Conservation (phyloP, 1,140 invertebrate species). For the Anthonomus grandis region DNA sequence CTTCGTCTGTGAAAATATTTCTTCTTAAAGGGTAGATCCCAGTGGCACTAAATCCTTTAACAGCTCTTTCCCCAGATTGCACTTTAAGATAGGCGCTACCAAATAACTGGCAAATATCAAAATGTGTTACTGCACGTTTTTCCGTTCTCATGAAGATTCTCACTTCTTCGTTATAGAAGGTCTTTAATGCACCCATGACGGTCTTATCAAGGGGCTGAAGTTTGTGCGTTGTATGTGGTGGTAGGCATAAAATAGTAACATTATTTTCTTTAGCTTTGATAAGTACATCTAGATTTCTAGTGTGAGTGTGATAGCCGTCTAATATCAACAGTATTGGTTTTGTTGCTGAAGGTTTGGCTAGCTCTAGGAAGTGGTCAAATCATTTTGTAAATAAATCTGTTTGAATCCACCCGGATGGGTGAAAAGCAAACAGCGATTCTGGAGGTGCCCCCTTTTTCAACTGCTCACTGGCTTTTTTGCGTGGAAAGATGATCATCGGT, state of each 20-base stretch:
- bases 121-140: slow-evolving; percentile 13
- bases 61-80: slow-evolving; percentile 12
- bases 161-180: slow-evolving; percentile 31
- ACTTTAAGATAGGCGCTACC: slow-evolving; percentile 21
- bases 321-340: slow-evolving; percentile 35
- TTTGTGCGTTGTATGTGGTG: slow-evolving; percentile 42
- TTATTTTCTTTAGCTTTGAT: slow-evolving; percentile 34
- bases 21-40: slow-evolving; percentile 21
- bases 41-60: slow-evolving; percentile 33
- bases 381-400: slow-evolving; percentile 34
- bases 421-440: slow-evolving; percentile 36
- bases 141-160: slow-evolving; percentile 19
- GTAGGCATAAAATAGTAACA: slow-evolving; percentile 37
- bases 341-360: slow-evolving; percentile 22
- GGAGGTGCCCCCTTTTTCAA: slow-evolving; percentile 38
- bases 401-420: slow-evolving; percentile 42
- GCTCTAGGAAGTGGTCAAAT: slow-evolving; percentile 35
- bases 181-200: too few relatives aligned
- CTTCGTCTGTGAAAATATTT: slow-evolving; percentile 23
- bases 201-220: slow-evolving; percentile 46
- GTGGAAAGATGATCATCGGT: slow-evolving; percentile 44
- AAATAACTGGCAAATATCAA: slow-evolving; percentile 15
- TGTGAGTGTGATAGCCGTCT: slow-evolving; percentile 35
- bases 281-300: slow-evolving; percentile 38
- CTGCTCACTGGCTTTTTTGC: slow-evolving; percentile 35